Conservation (phyloP, 2,797 vertebrate species). For the Betta splendens region DNA sequence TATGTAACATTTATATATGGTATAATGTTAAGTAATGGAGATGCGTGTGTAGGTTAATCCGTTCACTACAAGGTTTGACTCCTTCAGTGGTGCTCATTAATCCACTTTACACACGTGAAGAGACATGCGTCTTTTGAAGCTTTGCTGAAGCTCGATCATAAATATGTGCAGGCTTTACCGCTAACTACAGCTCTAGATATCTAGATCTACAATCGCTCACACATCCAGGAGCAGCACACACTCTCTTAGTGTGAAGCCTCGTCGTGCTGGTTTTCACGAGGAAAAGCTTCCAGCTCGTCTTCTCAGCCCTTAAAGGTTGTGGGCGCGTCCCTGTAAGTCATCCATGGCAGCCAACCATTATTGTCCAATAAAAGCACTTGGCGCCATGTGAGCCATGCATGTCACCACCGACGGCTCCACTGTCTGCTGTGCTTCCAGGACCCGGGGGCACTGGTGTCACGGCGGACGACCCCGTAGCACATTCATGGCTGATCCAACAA, state of each 20-base stretch:
- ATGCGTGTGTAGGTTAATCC: slow-evolving; percentile 37
- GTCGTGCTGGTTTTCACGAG: slow-evolving; percentile 20
- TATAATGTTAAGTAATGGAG: slow-evolving; percentile 5
- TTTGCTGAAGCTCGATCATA: too few relatives aligned
- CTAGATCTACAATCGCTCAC: slow-evolving; percentile 41
- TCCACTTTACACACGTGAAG: too few relatives aligned
- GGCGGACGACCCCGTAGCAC: too few relatives aligned
- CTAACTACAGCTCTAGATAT: slow-evolving; percentile 23
- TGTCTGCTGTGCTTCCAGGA: slow-evolving; percentile 54
- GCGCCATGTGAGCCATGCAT: slow-evolving; percentile 59
- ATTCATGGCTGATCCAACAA: too few relatives aligned
- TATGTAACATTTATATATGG: not conserved
- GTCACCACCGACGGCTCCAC: slow-evolving; percentile 51
- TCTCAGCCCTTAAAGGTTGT: slow-evolving; percentile 48
- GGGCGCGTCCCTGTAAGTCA: slow-evolving; percentile 65
- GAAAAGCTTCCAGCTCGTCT: slow-evolving; percentile 16
- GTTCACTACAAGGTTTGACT: too few relatives aligned
- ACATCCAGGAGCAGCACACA: slow-evolving; percentile 25
- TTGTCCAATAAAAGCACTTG: slow-evolving; percentile 72
- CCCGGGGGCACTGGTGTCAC: too few relatives aligned
- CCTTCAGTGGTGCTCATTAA: too few relatives aligned
- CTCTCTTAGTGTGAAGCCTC: slow-evolving; percentile 31
- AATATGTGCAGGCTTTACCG: too few relatives aligned
- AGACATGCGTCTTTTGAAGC: too few relatives aligned
- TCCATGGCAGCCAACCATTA: slow-evolving; percentile 67